These are phyloP conservation scores for Diabrotica undecimpunctata DNA, from an alignment of 1,140 invertebrate genomes.

Conservation along the genomic window DNA sequence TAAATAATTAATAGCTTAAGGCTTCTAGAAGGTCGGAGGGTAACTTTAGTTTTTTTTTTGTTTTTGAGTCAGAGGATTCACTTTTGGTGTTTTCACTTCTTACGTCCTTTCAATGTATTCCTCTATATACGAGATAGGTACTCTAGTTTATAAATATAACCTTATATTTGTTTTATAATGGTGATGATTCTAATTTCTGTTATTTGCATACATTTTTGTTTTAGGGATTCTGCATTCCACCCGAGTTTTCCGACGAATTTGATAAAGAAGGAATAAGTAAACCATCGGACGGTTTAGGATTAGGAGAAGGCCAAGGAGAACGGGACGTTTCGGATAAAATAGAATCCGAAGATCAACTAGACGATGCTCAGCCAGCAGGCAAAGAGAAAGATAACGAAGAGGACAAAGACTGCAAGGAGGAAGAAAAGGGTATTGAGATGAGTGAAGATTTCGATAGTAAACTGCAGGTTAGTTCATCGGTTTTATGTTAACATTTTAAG, in stretches of 20 bases:
- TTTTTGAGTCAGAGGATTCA: too few species aligned
- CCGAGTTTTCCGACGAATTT: constrained; percentile 71
- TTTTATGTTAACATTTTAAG: neutral
- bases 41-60: too few species aligned
- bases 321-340: constrained; percentile 94
- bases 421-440: constrained; percentile 94
- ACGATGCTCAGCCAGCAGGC: constrained; percentile 77
- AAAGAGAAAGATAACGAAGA: constrained; percentile 65
- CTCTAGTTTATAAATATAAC: too few species aligned
- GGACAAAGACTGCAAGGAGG: constrained; percentile 81
- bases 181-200: too few species aligned
- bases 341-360: constrained; percentile 89
- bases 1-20: too few species aligned
- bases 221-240: constrained; percentile 88
- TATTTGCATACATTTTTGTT: constrained; percentile 10
- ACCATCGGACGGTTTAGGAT: constrained; percentile 68
- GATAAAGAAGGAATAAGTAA: constrained; percentile 56
- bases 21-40: too few species aligned
- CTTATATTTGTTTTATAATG: too few species aligned
- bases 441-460: constrained; percentile 87
- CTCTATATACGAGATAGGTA: too few species aligned
- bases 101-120: too few species aligned
- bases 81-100: too few species aligned
- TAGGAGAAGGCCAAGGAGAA: constrained; percentile 89
- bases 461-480: constrained; percentile 48